Evolutionary conservation across 2,888 invertebrate genomes (phyloP).

Genomic region (Abrostola triplasia): DNA sequence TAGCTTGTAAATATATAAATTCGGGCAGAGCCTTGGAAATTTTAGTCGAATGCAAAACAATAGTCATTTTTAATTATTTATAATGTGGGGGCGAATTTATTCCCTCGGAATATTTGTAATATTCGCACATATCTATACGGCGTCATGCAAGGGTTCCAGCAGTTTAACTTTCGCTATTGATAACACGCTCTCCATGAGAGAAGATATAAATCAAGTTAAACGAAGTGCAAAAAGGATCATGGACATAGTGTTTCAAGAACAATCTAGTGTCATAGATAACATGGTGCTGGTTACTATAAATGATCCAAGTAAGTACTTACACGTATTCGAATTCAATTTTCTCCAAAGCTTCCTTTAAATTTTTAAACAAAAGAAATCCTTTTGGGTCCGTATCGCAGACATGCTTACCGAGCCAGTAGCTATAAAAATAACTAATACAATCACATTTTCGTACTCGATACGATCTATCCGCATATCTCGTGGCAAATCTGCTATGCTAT

Average conservation of each 20-base stretch:
- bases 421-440: no score
- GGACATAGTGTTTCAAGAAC: constrained; percentile 52
- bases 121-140: constrained; percentile 23
- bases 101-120: constrained; percentile 23
- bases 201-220: constrained; percentile 56
- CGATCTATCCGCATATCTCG: no score
- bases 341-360: background rate
- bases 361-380: no score
- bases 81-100: constrained; percentile 26
- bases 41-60: no score
- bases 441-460: no score
- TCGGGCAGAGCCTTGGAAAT: no score
- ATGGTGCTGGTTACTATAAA: constrained; percentile 66
- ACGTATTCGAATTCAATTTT: background rate
- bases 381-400: no score
- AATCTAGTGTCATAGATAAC: constrained; percentile 56
- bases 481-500: no score
- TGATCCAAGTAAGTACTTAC: constrained; percentile 59
- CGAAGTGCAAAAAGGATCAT: constrained; percentile 49
- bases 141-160: constrained; percentile 47
- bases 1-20: no score
- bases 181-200: constrained; percentile 56
- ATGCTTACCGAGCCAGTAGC: no score
- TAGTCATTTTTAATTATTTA: no score
- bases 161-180: constrained; percentile 64